phyloP scores from a whole-genome alignment of 2,797 vertebrate species.

The Acipenser transmontanus region DNA sequence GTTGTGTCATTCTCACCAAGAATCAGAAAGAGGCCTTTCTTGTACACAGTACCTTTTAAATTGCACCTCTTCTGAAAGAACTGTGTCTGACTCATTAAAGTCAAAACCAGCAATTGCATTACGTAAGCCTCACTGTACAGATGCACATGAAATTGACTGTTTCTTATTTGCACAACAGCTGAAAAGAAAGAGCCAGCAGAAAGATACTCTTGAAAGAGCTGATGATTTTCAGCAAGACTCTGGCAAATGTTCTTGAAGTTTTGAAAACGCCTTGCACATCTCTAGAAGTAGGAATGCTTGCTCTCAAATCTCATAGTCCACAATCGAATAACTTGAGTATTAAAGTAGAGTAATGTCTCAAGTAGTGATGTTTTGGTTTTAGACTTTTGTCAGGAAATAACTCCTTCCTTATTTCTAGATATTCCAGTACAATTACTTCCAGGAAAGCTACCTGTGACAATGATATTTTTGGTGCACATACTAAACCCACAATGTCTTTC shows the following conservation, averaged over 20 bases:
- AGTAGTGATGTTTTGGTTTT: slow-evolving; percentile 12
- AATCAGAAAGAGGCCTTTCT: slow-evolving; percentile 18
- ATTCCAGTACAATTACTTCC: neutral
- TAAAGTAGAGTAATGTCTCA: neutral
- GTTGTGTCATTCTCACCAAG: slow-evolving; percentile 9
- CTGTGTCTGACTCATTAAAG: slow-evolving; percentile 13
- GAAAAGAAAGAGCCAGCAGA: neutral
- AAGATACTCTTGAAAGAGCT: neutral
- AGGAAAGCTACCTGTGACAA: neutral
- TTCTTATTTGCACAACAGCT: neutral
- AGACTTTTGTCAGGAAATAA: slow-evolving; percentile 1
- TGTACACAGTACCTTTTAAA: slow-evolving; percentile 27
- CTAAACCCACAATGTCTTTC: neutral
- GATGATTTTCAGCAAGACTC: neutral
- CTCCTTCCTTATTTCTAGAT: slow-evolving; percentile 11
- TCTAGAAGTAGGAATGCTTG: neutral
- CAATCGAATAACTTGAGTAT: neutral
- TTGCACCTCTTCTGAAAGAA: slow-evolving; percentile 12
- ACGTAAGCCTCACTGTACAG: slow-evolving; percentile 14
- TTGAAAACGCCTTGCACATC: neutral
- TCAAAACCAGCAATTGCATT: neutral
- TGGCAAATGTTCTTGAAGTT: slow-evolving; percentile 1
- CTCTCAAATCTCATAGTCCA: neutral
- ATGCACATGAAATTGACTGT: slow-evolving; percentile 4
- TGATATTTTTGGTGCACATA: neutral